These are phyloP conservation scores for Embidobia sp. DNA, from an alignment of 2,888 invertebrate genomes.

Conservation along the genomic window DNA sequence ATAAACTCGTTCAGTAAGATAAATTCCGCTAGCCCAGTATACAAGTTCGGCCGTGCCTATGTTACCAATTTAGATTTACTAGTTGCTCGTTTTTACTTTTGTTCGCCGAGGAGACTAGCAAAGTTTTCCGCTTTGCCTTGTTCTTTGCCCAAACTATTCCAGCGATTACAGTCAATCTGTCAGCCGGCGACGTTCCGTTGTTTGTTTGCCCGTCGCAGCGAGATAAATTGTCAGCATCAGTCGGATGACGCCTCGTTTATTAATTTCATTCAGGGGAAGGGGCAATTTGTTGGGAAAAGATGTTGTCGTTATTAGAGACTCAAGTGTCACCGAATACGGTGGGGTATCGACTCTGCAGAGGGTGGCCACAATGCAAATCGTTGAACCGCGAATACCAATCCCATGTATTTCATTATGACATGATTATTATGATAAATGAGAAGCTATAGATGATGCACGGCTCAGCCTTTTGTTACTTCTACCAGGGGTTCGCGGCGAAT, in stretches of 20 bases:
- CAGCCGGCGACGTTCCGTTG: neutral
- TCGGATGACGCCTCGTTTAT: conserved; percentile 4
- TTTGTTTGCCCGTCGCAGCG: conserved; percentile 21
- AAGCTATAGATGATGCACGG: neutral
- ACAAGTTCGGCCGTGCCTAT: conserved; percentile 37
- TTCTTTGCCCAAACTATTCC: neutral
- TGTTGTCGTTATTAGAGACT: conserved; percentile 28
- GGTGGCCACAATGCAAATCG: conserved; percentile 11
- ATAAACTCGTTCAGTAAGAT: conserved; percentile 49
- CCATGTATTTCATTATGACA: neutral
- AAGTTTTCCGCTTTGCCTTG: conserved; percentile 28
- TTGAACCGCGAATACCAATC: conserved; percentile 22
- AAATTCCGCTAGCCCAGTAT: conserved; percentile 34
- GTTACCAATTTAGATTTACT: conserved; percentile 49
- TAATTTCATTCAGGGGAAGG: neutral
- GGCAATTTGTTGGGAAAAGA: conserved; percentile 14
- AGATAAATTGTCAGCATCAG: conserved; percentile 24
- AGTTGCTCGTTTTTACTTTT: conserved; percentile 20
- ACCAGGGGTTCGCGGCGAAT: no score
- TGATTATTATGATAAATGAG: conserved; percentile 13
- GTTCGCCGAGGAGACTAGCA: conserved; percentile 19
- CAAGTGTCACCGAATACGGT: neutral
- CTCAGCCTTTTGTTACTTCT: neutral
- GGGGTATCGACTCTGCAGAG: conserved; percentile 14
- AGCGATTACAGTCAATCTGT: conserved; percentile 39